Evolutionary conservation across 2,113 vertebrate genomes (phyloP).

Genomic region (Tetrao urogallus): DNA sequence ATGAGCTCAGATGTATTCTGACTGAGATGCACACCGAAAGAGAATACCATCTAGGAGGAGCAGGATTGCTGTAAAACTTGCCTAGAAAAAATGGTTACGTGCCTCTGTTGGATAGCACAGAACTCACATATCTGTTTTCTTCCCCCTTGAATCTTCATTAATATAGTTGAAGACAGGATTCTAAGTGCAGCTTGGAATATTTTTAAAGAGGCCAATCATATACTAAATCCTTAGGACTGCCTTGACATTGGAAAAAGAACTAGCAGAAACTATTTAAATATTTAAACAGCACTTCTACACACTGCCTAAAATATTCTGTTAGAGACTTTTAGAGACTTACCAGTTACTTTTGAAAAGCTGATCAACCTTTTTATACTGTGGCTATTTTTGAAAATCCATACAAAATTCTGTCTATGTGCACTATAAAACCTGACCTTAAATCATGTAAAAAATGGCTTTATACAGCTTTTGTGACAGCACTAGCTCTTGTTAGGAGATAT

Average conservation of each 20-base stretch:
- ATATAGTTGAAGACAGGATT: neutral
- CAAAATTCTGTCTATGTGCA: neutral
- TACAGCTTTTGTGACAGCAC: neutral
- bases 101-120: neutral
- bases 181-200: neutral
- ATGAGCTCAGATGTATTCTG: fast-evolving
- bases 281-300: neutral
- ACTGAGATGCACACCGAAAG: neutral
- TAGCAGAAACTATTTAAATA: neutral
- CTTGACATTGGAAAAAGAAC: neutral
- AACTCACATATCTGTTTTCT: neutral
- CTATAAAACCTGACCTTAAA: neutral
- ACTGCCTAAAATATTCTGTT: neutral
- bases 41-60: neutral
- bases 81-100: neutral
- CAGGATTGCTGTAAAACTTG: neutral
- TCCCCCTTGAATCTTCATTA: neutral
- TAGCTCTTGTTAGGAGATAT: neutral
- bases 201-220: neutral
- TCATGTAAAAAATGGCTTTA: neutral
- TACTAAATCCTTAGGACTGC: neutral
- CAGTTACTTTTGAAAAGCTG: neutral
- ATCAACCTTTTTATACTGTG: fast-evolving
- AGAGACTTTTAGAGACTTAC: neutral
- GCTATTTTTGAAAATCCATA: neutral